Evolutionary conservation across 2,888 invertebrate genomes (phyloP), one percentile per base, ranked within the genome.

Genomic region (Drosophila aldrichi): DNA sequence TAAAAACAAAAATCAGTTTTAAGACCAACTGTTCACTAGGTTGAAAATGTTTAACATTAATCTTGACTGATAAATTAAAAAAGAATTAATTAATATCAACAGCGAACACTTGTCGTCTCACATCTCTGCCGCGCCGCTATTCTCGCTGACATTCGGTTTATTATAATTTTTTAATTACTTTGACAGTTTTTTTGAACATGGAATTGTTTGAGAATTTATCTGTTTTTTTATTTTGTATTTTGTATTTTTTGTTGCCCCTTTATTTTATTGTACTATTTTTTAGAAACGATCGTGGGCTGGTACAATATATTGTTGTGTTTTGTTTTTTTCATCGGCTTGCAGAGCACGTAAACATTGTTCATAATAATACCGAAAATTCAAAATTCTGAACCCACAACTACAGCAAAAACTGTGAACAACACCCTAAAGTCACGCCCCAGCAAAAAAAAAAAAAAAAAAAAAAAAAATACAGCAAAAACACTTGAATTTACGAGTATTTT

Each of bases 31-130:
- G 60, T 60, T 77, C 78, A 70, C 82, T 60, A 72, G 87, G 71
- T 80, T 71, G 68, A 70, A 88, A 70, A 85, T 88, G 89, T 84
- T 85, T 62, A 75, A 69, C 90, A 89, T 84, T 84, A 89, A 88
- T 89, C 90, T 89, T 89, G 73, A 63, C 79, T 78, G 82, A 85
- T 88, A 81, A 77, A 88, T 85, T 89, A 84, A 84, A 89, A 84
- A 89, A 55, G 71, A 81, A 88, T 89, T 89, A 87, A 89, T 89
- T 88, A 89, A 88, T 73, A 83, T 74, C 70, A 65, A 59, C 73
- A 18, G 20, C 32, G 73, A 89, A 84, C 85, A 84, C 89, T 78
- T 83, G 81, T 69, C 74, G 59, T 49, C 46, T 62, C 41, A 44
- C 59, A 60, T 66, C 46, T 73, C 61, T 73, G 74, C 58, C 74